phyloP scores from a whole-genome alignment of 2,113 vertebrate species.

The Isichthys henryi region DNA sequence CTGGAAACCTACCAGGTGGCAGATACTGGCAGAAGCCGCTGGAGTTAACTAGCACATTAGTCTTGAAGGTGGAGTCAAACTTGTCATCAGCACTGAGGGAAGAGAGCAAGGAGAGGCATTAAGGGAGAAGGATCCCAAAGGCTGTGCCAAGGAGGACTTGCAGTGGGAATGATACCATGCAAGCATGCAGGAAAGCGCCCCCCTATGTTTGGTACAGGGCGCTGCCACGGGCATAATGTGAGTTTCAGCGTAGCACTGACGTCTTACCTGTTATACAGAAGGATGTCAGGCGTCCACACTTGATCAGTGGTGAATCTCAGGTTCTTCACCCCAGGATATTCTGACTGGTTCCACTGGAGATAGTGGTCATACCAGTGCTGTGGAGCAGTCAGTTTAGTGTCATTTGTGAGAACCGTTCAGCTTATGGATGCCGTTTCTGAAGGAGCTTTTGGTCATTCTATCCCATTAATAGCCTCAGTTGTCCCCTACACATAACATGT shows the following conservation, averaged over 20 bases:
- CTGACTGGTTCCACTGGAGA: slow-evolving; percentile 68
- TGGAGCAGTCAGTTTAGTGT: neutral
- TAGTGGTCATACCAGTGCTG: slow-evolving; percentile 69
- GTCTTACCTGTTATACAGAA: slow-evolving; percentile 70
- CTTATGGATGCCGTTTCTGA: neutral
- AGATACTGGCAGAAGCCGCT: slow-evolving; percentile 66
- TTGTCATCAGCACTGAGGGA: slow-evolving; percentile 67
- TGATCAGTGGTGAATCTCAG: slow-evolving; percentile 68
- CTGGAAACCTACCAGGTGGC: slow-evolving; percentile 59
- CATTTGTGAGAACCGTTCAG: neutral
- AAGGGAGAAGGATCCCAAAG: slow-evolving; percentile 8
- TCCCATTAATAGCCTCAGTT: neutral
- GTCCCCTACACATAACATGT: neutral
- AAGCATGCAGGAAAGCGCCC: neutral
- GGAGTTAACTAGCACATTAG: slow-evolving; percentile 69
- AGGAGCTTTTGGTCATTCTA: neutral
- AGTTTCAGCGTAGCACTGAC: neutral
- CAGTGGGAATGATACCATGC: neutral
- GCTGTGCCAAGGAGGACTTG: neutral
- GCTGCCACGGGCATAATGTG: neutral
- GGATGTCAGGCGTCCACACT: slow-evolving; percentile 68
- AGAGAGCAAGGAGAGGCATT: slow-evolving; percentile 27
- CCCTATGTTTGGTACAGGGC: neutral
- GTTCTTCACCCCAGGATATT: slow-evolving; percentile 67
- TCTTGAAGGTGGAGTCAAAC: slow-evolving; percentile 72